Evolutionary conservation across 2,888 invertebrate genomes (phyloP).

Genomic region (Amphipoea oculea): DNA sequence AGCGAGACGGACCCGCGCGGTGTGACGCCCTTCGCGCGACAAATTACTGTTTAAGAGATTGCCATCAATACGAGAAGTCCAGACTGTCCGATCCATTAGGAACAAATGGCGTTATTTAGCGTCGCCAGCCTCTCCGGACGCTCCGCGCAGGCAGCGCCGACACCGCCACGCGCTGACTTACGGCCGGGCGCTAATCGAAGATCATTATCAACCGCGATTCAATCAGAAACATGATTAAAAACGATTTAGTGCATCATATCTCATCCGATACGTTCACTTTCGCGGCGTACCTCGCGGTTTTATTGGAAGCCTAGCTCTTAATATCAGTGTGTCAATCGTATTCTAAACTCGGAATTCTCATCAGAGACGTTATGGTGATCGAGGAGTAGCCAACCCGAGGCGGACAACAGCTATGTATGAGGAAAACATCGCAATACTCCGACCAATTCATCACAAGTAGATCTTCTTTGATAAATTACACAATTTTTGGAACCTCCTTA

Average conservation of each 20-base stretch:
- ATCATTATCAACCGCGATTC: constrained; percentile 84
- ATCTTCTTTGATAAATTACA: constrained; percentile 31
- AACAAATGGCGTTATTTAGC: constrained; percentile 86
- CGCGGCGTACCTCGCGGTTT: constrained; percentile 52
- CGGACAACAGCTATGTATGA: background rate
- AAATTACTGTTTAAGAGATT: constrained; percentile 88
- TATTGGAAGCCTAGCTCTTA: constrained; percentile 50
- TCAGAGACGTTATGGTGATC: constrained; percentile 3
- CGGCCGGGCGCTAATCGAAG: constrained; percentile 81
- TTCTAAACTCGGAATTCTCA: constrained; percentile 36
- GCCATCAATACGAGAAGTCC: constrained; percentile 81
- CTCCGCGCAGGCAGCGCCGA: background rate
- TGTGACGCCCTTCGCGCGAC: constrained; percentile 72
- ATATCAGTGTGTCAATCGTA: constrained; percentile 66
- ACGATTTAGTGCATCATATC: constrained; percentile 78
- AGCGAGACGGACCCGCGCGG: constrained; percentile 48
- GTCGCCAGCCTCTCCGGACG: background rate
- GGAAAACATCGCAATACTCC: background rate
- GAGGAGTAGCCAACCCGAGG: background rate
- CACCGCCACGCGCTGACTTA: constrained; percentile 56
- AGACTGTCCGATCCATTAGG: constrained; percentile 86
- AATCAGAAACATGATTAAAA: constrained; percentile 87
- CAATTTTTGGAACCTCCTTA: constrained; percentile 2
- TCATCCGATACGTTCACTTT: constrained; percentile 68
- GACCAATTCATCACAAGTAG: constrained; percentile 20